Evolutionary conservation across 2,797 vertebrate genomes (phyloP).

Genomic region (Diglossa cyanea): DNA sequence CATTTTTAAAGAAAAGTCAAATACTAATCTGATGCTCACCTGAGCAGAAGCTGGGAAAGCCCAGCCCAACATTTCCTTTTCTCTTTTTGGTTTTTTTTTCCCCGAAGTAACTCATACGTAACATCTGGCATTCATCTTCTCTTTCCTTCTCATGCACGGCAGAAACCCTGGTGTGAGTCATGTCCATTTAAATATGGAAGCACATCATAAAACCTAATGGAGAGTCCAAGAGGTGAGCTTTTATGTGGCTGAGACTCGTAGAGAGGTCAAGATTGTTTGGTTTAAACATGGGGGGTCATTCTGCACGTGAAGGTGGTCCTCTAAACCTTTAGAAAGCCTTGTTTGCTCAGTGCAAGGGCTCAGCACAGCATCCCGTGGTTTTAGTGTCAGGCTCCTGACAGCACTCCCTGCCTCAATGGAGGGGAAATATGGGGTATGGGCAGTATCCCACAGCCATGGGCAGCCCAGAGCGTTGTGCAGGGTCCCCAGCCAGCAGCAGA

Average conservation of each 20-base stretch:
- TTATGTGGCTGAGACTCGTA: constrained; percentile 78
- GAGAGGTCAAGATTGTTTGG: constrained; percentile 72
- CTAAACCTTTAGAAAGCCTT: neutral
- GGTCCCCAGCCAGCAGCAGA: neutral
- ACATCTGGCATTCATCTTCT: constrained; percentile 69
- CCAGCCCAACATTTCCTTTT: constrained; percentile 22
- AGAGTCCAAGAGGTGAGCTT: constrained; percentile 77
- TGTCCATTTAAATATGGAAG: constrained; percentile 69
- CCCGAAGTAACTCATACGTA: neutral
- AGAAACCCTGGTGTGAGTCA: constrained; percentile 62
- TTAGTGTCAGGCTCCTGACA: neutral
- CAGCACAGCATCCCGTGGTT: neutral
- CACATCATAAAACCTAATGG: constrained; percentile 63
- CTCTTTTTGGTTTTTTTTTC: neutral
- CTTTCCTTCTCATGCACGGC: neutral
- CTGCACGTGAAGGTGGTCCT: constrained; percentile 35
- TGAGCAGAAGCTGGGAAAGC: constrained; percentile 6
- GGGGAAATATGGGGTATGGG: fast-evolving
- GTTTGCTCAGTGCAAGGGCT: neutral
- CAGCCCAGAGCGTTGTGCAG: fast-evolving
- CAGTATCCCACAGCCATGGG: fast-evolving
- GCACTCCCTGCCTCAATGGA: fast-evolving
- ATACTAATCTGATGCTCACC: neutral
- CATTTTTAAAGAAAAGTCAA: neutral
- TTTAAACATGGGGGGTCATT: constrained; percentile 75